Evolutionary conservation across 2,113 vertebrate species (phyloP), one percentile per base, ranked within the genome.

Genomic region (Meleagris gallopavo): DNA sequence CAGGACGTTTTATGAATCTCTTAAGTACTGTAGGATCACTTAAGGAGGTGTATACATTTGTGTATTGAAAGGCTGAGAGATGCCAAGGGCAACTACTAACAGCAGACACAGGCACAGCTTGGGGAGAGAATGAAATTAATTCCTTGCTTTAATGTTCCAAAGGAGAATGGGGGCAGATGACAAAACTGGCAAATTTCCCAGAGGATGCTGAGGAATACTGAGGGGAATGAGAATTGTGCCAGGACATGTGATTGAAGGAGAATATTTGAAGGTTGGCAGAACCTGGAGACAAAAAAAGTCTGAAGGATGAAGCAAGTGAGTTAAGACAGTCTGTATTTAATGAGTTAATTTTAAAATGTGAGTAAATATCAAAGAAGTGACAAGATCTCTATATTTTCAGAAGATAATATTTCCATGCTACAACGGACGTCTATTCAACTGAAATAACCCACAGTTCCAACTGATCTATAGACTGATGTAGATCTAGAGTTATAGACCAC

Each of bases 151-250:
- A 95, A 76, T 93, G 73, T 84, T 94, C 80, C 75, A 52, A 86
- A 89, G 88, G 92, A 94, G 87, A 79, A 71, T 73, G n/a, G 74
- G 75, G 82, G 81, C 80, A 95, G 94, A 95, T 97, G 90, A 95
- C 96, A 96, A 83, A 96, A 25, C 73, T 94, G 96, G 95, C 94
- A 76, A 19, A 45, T 89, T 58, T 97, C 94, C 96, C 94, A 62
- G 94, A 73, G 95, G 78, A 77, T 82, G 21, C 1, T 79, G 83
- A 95, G 85, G 88, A 92, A 84, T 93, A 84, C 83, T 86, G 89
- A 61, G 94, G 89, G 73, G 89, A 96, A 58, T 45, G 34, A 91
- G 29, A 13, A 72, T 90, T 66, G 48, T 85, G 67, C 70, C 77
- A 91, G 92, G 75, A 83, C 90, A 85, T 85, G 89, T 92, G 90